Percentiles rank a stretch among this genome's conserved stretches.
Evolutionary conservation across 2,113 vertebrate genomes (phyloP).

Genomic region (Butorides virescens): DNA sequence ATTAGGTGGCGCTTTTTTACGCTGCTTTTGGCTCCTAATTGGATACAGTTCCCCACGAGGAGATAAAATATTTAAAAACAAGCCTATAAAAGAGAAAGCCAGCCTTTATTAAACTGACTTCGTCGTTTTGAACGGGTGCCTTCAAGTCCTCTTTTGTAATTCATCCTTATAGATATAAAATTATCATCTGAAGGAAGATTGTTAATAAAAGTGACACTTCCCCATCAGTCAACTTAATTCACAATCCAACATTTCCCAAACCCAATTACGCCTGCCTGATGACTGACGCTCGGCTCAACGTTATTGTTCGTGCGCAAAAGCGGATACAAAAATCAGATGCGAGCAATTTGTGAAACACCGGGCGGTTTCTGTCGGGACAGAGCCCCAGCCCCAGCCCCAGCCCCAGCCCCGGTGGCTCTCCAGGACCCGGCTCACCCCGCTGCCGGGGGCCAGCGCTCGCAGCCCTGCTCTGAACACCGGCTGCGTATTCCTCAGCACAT

Average conservation of each 20-base stretch:
- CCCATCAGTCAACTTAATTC: constrained; percentile 70
- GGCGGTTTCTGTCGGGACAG: not conserved
- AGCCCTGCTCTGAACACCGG: not conserved
- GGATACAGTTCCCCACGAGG: not conserved
- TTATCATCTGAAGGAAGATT: constrained; percentile 54
- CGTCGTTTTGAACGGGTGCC: constrained; percentile 25
- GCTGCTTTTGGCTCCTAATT: not conserved
- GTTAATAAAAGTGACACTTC: constrained; percentile 66
- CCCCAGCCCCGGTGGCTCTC: not conserved
- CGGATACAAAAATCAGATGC: not conserved
- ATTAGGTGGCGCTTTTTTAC: not conserved
- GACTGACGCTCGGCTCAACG: not conserved
- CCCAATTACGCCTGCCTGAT: constrained; percentile 56
- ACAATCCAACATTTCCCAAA: constrained; percentile 53
- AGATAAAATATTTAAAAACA: constrained; percentile 58
- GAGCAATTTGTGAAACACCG: not conserved
- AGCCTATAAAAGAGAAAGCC: constrained; percentile 18
- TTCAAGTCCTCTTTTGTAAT: constrained; percentile 51
- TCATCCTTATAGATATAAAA: constrained; percentile 54
- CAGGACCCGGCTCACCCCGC: not conserved
- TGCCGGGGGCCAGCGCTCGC: rapidly evolving
- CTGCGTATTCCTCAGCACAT: rapidly evolving
- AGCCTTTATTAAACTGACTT: constrained; percentile 50
- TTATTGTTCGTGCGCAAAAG: constrained; percentile 31
- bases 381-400: not conserved